A percentile compares a stretch with the other conserved stretches of the same genome.
phyloP scores from a whole-genome alignment of 2,888 invertebrate genomes.

The Helleia helle region DNA sequence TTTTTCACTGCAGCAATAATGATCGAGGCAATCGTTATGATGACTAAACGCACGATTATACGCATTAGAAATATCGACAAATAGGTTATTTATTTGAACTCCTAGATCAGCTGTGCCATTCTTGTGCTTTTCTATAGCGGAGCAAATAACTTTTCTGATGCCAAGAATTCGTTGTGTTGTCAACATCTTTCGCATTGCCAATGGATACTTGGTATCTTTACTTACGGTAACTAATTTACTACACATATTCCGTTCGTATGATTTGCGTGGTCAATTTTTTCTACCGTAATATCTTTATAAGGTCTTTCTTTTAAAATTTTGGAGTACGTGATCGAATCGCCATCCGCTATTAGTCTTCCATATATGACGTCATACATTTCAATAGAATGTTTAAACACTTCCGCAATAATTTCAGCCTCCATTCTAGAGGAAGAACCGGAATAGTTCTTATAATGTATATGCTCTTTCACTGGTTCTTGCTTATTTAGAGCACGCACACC shows the following conservation, averaged over 20 bases:
- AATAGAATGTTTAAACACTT: constrained; percentile 21
- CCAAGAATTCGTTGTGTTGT: not conserved
- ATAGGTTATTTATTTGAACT: not conserved
- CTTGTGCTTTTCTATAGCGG: not conserved
- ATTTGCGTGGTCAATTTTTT: constrained; percentile 24
- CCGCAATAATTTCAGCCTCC: constrained; percentile 20
- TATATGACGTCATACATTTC: constrained; percentile 21
- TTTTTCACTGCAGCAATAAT: not conserved
- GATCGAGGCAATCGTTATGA: constrained; percentile 1
- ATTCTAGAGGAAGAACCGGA: constrained; percentile 19
- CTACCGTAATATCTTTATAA: constrained; percentile 18
- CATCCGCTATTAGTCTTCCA: constrained; percentile 20
- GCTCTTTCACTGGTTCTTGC: constrained; percentile 8
- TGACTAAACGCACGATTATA: not conserved
- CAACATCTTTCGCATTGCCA: not conserved
- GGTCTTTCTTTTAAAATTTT: constrained; percentile 17
- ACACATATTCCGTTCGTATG: constrained; percentile 11
- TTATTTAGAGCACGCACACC: constrained; percentile 19
- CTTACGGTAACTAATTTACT: not conserved
- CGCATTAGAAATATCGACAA: constrained; percentile 1
- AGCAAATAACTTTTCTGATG: not conserved
- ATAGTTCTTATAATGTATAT: constrained; percentile 22
- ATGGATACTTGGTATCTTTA: not conserved
- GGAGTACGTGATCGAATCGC: constrained; percentile 20
- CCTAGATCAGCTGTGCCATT: not conserved